phyloP scores from a whole-genome alignment of 2,113 vertebrate genomes.

The Ciconia maguari region DNA sequence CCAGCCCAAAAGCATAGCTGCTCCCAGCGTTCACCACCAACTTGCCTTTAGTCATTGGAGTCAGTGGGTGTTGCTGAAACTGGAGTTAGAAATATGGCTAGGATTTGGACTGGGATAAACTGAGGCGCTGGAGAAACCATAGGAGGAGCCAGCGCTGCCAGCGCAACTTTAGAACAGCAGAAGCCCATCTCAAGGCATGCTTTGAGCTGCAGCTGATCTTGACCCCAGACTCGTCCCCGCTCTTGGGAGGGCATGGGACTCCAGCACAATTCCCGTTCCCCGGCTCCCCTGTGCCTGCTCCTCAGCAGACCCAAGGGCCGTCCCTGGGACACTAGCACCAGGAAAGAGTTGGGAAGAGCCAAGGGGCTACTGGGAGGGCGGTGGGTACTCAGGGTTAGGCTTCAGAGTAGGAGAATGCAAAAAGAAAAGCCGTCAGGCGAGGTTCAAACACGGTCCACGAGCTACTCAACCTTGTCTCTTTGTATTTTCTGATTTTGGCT shows the following conservation, averaged over 20 bases:
- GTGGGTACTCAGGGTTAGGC: too few species aligned
- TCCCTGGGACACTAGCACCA: not conserved
- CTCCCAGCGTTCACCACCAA: not conserved
- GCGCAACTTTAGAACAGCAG: not conserved
- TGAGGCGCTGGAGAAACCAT: not conserved
- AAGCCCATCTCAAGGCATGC: not conserved
- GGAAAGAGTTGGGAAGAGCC: not conserved
- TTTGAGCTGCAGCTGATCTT: not conserved
- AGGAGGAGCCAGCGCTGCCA: not conserved
- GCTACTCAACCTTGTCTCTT: not conserved
- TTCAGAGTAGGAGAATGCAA: not conserved
- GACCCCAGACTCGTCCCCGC: not conserved
- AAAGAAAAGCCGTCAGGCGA: not conserved
- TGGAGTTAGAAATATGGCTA: not conserved
- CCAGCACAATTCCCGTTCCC: not conserved
- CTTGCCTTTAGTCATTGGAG: not conserved
- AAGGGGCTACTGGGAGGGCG: not conserved
- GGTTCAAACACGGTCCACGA: not conserved
- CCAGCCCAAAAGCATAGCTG: not conserved
- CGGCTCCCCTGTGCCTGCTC: rapidly evolving
- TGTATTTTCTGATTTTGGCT: not conserved
- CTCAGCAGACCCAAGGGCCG: not conserved
- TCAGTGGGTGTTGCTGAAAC: not conserved
- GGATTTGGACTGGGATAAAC: not conserved
- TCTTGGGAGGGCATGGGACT: not conserved